A percentile compares a stretch with the other conserved stretches of the same genome.
Evolutionary conservation across 2,113 vertebrate genomes (phyloP).

Genomic region (Buteo buteo): DNA sequence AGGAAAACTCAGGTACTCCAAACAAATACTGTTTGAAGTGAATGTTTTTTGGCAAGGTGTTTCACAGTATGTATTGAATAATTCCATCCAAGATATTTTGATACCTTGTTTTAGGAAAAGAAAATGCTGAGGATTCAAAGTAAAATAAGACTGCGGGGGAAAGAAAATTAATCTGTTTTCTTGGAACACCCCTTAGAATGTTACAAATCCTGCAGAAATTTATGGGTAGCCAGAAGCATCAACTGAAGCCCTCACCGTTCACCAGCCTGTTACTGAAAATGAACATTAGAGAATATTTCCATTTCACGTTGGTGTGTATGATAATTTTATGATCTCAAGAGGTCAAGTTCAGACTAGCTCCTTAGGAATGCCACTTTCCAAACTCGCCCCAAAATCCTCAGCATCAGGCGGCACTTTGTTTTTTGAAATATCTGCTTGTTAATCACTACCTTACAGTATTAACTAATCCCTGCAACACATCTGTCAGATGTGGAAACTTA

Average conservation of each 20-base stretch:
- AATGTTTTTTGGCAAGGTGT: constrained; percentile 49
- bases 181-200: constrained; percentile 32
- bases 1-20: constrained; percentile 58
- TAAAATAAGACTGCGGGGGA: constrained; percentile 16
- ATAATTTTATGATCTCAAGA: background rate
- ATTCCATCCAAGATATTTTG: constrained; percentile 55
- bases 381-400: background rate
- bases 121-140: constrained; percentile 57
- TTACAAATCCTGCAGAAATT: constrained; percentile 34
- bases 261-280: background rate
- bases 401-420: background rate
- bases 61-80: constrained; percentile 25
- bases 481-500: background rate
- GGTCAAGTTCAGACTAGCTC: constrained; percentile 14
- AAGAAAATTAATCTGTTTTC: constrained; percentile 45
- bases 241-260: background rate
- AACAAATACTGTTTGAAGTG: constrained; percentile 60
- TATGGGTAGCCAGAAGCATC: constrained; percentile 43
- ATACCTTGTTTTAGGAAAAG: constrained; percentile 62
- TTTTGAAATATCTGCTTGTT: background rate
- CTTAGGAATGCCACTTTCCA: background rate
- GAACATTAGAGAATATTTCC: background rate
- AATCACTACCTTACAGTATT: background rate
- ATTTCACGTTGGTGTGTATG: background rate
- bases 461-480: background rate